phyloP scores from a whole-genome alignment of 1,140 invertebrate species.

The Ostrea denselamellosa region DNA sequence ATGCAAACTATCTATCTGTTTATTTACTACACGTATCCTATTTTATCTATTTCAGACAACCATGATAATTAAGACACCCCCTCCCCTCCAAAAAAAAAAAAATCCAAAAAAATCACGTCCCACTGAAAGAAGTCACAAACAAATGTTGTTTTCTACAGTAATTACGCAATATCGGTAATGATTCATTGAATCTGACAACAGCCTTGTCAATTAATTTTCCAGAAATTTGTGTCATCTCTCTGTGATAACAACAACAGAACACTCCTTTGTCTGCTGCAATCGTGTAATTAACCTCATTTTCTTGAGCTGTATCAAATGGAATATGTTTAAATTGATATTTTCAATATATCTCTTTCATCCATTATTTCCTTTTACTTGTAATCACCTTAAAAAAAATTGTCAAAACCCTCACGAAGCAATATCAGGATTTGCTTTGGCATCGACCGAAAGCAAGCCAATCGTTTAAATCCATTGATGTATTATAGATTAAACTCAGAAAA shows the following conservation, averaged over 20 bases:
- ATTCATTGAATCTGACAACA: neutral
- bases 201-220: neutral
- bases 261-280: neutral
- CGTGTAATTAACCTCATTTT: neutral
- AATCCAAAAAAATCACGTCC: too few species aligned
- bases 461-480: slow-evolving; percentile 4
- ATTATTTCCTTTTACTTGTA: neutral
- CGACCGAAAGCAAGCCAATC: neutral
- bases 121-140: too few species aligned
- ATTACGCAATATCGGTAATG: slow-evolving; percentile 23
- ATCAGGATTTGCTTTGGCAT: neutral
- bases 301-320: neutral
- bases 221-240: neutral
- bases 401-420: neutral
- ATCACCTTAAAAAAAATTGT: neutral
- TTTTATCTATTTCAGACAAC: too few species aligned
- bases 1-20: too few species aligned
- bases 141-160: neutral
- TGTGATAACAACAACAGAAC: slow-evolving; percentile 2
- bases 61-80: too few species aligned
- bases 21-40: too few species aligned
- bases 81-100: too few species aligned
- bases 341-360: neutral
- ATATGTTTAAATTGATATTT: neutral
- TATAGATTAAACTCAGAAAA: neutral